These are phyloP conservation scores for Subanguina moxae DNA, from an alignment of 1,140 invertebrate genomes.

Conservation along the genomic window DNA sequence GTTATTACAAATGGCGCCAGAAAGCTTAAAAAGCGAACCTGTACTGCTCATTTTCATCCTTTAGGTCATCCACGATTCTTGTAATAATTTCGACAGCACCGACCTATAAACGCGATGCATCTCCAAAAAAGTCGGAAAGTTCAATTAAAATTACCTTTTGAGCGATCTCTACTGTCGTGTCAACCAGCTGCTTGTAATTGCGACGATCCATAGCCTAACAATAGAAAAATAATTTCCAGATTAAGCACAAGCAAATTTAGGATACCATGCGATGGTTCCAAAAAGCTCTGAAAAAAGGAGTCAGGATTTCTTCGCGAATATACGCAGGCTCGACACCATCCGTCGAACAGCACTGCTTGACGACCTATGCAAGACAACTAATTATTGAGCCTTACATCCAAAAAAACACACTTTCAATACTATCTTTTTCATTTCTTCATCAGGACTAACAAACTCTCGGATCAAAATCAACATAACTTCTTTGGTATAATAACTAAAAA, in stretches of 20 bases:
- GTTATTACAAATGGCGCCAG: neutral
- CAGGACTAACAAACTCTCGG: constrained; percentile 96
- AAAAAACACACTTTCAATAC: constrained; percentile 77
- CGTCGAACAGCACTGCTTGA: constrained; percentile 99
- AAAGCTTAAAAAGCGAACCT: neutral
- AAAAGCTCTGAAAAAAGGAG: constrained; percentile 98
- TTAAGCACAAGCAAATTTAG: no score
- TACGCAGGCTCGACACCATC: constrained; percentile 99
- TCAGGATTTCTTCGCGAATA: constrained; percentile 97
- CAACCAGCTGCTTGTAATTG: constrained; percentile 94
- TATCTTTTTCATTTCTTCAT: constrained; percentile 99
- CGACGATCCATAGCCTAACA: constrained; percentile 78
- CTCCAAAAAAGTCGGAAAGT: constrained; percentile 8
- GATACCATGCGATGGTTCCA: constrained; percentile 94
- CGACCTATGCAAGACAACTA: constrained; percentile 69
- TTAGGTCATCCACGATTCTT: constrained; percentile 94
- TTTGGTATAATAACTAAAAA: constrained; percentile 79
- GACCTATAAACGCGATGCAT: constrained; percentile 27
- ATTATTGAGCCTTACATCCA: constrained; percentile 2
- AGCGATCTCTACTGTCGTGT: constrained; percentile 98
- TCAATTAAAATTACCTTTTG: constrained; percentile 81
- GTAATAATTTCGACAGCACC: constrained; percentile 97
- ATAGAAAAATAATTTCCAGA: no score
- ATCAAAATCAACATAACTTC: constrained; percentile 99
- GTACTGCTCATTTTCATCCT: constrained; percentile 94